Base-by-base conservation (phyloP, 2,797 vertebrate genomes). In the Ctenopoma multispine region DNA sequence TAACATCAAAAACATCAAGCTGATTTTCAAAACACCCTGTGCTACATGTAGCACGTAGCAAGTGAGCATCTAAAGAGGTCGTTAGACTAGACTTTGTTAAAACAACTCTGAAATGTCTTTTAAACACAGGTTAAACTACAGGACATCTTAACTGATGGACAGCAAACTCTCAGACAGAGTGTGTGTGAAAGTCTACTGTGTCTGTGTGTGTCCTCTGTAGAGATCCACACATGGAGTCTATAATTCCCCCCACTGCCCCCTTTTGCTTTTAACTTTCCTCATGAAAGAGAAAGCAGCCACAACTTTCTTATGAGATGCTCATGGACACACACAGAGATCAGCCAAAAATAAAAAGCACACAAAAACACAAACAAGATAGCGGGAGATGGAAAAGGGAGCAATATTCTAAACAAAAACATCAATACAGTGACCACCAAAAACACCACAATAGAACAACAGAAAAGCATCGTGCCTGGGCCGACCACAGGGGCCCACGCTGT, bases 241-340 rank as follows among this genome's bases (percentile, higher is more conserved):
- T 89, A 82, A 89, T 59, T 69, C 67, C 65, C 29, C 29, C 29
- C 27, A 5, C 29, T 20, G 1, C 46, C 18, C 55, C 40, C 0
- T 38, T 66, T 67, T 77, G 61, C 84, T 90, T 90, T 90, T 23
- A 90, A 89, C 80, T 88, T 79, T 79, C 63, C 80, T 85, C 86
- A 87, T 89, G 84, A 89, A 85, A 89, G 86, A 83, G 81, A 86
- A 89, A 84, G 75, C 77, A 82, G 80, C 87, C 87, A 44, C 79
- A 75, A 80, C 66, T 72, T 71, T 71, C 67, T 79, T 75, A 60
- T 81, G 76, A 85, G 78, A 77, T 31, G 56, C 50, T 47, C 70
- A 80, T 61, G 76, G 66, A 85, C 83, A 69, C 72, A 87, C 85
- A 81, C 68, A 10, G 55, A 81, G 79, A 77, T 79, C 69, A 67